A percentile compares a stretch with the other conserved stretches of the same genome.
Conservation (phyloP, 2,888 invertebrate genomes). For the Lycophotia porphyrea region DNA sequence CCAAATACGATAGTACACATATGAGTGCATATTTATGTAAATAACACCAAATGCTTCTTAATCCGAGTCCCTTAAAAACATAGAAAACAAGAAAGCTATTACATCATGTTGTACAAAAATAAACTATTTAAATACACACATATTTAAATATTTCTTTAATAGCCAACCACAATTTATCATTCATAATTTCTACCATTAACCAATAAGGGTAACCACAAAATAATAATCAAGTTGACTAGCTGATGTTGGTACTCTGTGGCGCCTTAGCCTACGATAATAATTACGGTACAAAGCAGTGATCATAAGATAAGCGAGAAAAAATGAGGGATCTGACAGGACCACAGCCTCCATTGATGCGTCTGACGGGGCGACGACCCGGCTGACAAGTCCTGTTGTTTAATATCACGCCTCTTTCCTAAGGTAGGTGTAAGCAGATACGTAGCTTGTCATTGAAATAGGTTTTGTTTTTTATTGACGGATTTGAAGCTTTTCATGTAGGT, state of each 20-base stretch:
- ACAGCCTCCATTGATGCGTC: conserved; percentile 62
- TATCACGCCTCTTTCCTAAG: conserved; percentile 31
- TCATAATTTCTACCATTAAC: conserved; percentile 12
- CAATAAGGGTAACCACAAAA: conserved; percentile 34
- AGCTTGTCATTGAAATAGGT: not conserved
- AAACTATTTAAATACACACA: not conserved
- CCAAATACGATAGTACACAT: not conserved
- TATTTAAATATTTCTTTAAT: conserved; percentile 18
- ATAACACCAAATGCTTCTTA: too few species aligned
- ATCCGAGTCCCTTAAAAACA: not conserved
- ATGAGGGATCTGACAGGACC: conserved; percentile 75
- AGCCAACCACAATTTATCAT: conserved; percentile 18
- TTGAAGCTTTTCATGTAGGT: not conserved
- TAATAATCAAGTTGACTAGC: conserved; percentile 39
- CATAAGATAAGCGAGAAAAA: conserved; percentile 78
- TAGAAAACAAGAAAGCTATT: not conserved
- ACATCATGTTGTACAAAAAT: conserved; percentile 2
- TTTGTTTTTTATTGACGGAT: not conserved
- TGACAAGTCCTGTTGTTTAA: conserved; percentile 40
- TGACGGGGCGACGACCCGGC: conserved; percentile 70
- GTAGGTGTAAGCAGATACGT: conserved; percentile 15
- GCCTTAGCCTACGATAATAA: conserved; percentile 73
- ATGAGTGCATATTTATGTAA: too few species aligned
- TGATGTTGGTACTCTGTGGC: conserved; percentile 57
- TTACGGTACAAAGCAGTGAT: conserved; percentile 79